Evolutionary conservation across 2,113 vertebrate genomes (phyloP).

Genomic region (Brachyhypopomus occidentalis): DNA sequence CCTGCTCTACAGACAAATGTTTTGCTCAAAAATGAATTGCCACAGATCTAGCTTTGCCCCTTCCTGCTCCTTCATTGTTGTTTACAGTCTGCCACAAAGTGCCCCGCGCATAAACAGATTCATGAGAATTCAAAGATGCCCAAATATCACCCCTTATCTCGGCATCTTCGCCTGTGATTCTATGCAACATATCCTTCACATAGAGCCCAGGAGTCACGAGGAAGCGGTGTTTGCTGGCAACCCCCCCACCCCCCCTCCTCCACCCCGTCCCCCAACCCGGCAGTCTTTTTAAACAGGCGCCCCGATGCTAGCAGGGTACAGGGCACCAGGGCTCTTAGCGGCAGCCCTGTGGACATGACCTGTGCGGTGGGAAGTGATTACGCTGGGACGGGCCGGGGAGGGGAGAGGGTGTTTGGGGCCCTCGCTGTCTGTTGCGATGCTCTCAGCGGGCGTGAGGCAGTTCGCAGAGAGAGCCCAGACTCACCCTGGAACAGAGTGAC

Average conservation of each 20-base stretch:
- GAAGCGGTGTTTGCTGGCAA: neutral
- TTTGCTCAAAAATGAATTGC: constrained; percentile 73
- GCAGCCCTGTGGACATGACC: constrained; percentile 47
- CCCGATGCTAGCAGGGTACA: constrained; percentile 22
- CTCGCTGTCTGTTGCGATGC: constrained; percentile 54
- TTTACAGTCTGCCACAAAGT: constrained; percentile 24
- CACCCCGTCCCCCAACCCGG: neutral
- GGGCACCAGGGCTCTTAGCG: constrained; percentile 23
- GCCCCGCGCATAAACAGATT: constrained; percentile 39
- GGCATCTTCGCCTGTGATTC: constrained; percentile 17
- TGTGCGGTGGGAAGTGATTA: constrained; percentile 51
- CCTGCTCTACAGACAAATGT: constrained; percentile 56
- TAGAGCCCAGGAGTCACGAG: neutral
- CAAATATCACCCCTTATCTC: constrained; percentile 41
- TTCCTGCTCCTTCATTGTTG: constrained; percentile 67
- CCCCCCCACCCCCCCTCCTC: neutral
- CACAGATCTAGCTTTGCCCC: constrained; percentile 68
- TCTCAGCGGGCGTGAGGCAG: constrained; percentile 53
- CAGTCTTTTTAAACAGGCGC: constrained; percentile 43
- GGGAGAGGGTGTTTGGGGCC: constrained; percentile 49
- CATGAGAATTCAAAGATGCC: constrained; percentile 38
- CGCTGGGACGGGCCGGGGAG: constrained; percentile 42
- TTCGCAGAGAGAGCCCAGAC: constrained; percentile 48
- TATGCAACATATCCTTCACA: constrained; percentile 3
- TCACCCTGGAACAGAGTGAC: constrained; percentile 46